Evolutionary conservation across 1,140 invertebrate species (phyloP).

Genomic region (Dendrolimus punctatus): DNA sequence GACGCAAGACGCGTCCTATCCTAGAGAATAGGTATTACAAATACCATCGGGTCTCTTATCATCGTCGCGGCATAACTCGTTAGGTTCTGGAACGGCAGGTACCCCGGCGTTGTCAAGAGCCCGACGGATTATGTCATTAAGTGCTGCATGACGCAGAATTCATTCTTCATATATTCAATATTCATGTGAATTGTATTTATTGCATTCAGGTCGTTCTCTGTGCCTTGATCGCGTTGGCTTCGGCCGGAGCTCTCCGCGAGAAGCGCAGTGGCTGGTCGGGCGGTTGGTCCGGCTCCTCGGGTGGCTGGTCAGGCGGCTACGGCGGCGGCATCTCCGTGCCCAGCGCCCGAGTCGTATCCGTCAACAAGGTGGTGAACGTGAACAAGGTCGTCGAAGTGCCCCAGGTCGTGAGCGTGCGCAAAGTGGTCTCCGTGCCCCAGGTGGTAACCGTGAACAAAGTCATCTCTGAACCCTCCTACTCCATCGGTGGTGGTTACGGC

Average conservation of each 20-base stretch:
- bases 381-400: constrained; percentile 27
- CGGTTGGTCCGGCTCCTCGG: not conserved
- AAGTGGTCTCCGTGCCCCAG: constrained; percentile 21
- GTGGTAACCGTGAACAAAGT: constrained; percentile 20
- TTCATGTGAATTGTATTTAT: not conserved
- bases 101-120: no score
- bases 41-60: no score
- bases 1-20: no score
- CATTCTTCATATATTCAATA: not conserved
- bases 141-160: no score
- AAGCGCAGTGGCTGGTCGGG: constrained; percentile 9
- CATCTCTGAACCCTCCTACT: constrained; percentile 4
- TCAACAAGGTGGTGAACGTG: constrained; percentile 33
- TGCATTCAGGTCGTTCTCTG: constrained; percentile 10
- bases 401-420: constrained; percentile 23
- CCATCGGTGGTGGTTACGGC: constrained; percentile 3
- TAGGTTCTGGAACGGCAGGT: no score
- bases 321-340: constrained; percentile 4
- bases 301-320: not conserved
- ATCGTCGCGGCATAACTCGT: no score
- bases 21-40: no score
- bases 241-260: constrained; percentile 9
- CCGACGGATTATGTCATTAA: no score
- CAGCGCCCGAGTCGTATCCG: constrained; percentile 17
- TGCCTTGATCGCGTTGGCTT: constrained; percentile 9